These are phyloP conservation scores for Myiozetetes cayanensis DNA, from an alignment of 2,113 vertebrate genomes.

Conservation along the genomic window DNA sequence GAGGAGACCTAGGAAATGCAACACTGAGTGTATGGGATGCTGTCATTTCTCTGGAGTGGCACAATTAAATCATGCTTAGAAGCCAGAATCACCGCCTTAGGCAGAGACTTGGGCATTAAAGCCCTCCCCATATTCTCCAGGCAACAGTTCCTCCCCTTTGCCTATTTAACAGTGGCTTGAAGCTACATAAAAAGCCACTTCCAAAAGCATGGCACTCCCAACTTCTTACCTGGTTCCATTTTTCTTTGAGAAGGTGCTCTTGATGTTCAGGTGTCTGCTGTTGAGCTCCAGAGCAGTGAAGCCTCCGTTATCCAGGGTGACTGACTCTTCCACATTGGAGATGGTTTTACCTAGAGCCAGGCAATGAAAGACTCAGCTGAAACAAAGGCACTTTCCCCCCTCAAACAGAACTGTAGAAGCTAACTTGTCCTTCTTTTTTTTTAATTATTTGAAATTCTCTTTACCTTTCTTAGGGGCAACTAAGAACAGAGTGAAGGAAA, in stretches of 20 bases:
- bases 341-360: conserved; percentile 82
- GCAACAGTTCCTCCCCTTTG: background rate
- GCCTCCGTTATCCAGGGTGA: conserved; percentile 92
- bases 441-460: background rate
- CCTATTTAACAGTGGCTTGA: background rate
- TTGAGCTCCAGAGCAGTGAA: conserved; percentile 93
- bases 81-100: background rate
- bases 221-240: conserved; percentile 87
- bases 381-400: background rate
- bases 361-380: background rate
- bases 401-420: background rate
- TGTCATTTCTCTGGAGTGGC: background rate
- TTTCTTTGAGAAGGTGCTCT: conserved; percentile 91
- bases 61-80: background rate
- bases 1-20: conserved; percentile 82
- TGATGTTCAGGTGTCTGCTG: conserved; percentile 89
- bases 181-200: background rate
- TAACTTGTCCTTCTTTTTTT: background rate
- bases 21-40: background rate
- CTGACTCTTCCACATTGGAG: conserved; percentile 84
- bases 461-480: background rate
- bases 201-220: background rate
- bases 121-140: background rate
- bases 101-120: background rate
- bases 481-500: background rate